Evolutionary conservation across 2,113 vertebrate species (phyloP), one percentile per base, ranked within the genome.

Genomic region (Chionis minor): DNA sequence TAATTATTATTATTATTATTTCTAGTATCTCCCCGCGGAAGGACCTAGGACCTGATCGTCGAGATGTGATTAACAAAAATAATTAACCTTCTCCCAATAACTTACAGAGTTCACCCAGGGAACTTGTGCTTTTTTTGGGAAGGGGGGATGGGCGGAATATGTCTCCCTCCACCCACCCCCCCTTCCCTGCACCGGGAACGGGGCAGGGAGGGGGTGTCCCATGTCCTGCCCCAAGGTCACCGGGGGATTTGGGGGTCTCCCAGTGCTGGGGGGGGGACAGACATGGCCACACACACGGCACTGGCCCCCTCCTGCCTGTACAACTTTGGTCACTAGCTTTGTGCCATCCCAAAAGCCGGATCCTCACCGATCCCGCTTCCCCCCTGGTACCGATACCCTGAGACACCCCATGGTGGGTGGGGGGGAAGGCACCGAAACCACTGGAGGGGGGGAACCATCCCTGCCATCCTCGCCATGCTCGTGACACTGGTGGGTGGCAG

Each of bases 251-350:
- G 9, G 52, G 42, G 67, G 22, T 58, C 42, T 30, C 17, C 51
- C 2, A 5, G 19, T 63, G 58, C 26, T 5, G 9, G 19, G 47
- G 49, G 17, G 22, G 44, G 18, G 45, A 45, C 17, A 45, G 16
- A 35, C 58, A 49, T 21, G 22, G 38, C 38, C 38, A 38, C 38
- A 33, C 19, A 59, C 33, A 17, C 1, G 9, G 61, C 12, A 8
- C 72, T 42, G 51, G 63, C 63, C 85, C 86, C 86, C 66, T 47
- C 66, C 75, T 55, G n/a, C 67, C 52, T 42, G 30, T 58, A 81
- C 77, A 89, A 73, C 86, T 91, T 91, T 91, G 88, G 88, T 85
- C 88, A 7, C 88, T 78, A 85, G 88, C 81, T 91, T 63, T 56
- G 81, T 51, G 79, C 55, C 40, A 6, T 55, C 55, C 55, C 28